Evolutionary conservation across 2,113 vertebrate species (phyloP), one percentile per base, ranked within the genome.

Genomic region (Oncorhynchus nerka): DNA sequence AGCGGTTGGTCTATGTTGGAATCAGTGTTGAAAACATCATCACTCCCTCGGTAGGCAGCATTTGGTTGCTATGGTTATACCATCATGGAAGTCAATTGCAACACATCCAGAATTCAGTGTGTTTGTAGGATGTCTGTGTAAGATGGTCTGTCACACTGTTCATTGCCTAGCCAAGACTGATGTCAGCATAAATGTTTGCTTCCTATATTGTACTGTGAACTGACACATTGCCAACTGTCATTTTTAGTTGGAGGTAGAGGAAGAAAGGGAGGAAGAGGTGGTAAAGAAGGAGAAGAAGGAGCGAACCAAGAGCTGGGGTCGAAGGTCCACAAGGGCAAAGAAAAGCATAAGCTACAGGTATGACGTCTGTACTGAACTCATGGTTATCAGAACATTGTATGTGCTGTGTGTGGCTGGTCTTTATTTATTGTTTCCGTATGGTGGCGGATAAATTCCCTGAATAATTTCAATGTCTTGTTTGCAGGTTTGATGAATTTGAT

Each of bases 1-100:
- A 99, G 83, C 95, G 97, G 4, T 87, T 99, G 57, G 96, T 99
- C 64, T 99, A 99, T 1, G 97, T 99, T 59, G 98, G 97, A 72
- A 99, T 99, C 89, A 99, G 97, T 74, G 92, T 99, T 15, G 98
- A 99, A 87, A 99, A 99, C 92, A 99, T 99, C 90, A 99, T 99
- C 87, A 90, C 94, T 39, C 96, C 97, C 28, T 92, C 95, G 61
- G 98, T 99, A 89, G 94, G 96, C 89, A 48, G 13, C 6, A 65
- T 32, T 34, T 34, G 16, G 16, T 68, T 48, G 20, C n/a, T 32
- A 11, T 4, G 26, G 74, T 57, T 32, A 39, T 34, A n/a, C 67
- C 16, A 16, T 32, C 26, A 30, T 67, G 26, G 32, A 30, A 57
- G 55, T 15, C 39, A 45, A 45, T 45, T 45, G 39, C 24, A 67